Evolutionary conservation across 2,888 invertebrate species (phyloP).

Genomic region (Cabera pusaria): DNA sequence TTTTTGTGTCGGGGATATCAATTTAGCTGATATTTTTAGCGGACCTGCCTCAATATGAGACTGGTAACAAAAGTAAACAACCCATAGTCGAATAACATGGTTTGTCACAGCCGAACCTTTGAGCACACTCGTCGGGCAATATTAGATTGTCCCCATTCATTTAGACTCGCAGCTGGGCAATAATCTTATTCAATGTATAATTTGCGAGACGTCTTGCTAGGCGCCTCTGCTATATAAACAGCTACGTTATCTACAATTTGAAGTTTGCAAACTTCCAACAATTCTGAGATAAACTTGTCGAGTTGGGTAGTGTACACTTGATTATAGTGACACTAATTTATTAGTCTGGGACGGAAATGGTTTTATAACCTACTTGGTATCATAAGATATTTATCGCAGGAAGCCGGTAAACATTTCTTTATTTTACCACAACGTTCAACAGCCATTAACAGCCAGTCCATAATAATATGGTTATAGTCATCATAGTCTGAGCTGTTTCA

Average conservation of each 20-base stretch:
- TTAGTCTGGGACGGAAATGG: constrained; percentile 15
- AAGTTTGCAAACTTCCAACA: constrained; percentile 22
- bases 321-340: constrained; percentile 17
- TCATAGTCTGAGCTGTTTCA: too few species aligned
- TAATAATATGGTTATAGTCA: too few species aligned
- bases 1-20: too few species aligned
- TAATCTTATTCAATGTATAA: constrained; percentile 17
- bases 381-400: constrained; percentile 10
- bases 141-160: constrained; percentile 9
- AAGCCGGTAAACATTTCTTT: constrained; percentile 5
- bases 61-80: too few species aligned
- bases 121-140: not conserved
- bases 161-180: constrained; percentile 12
- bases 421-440: too few species aligned
- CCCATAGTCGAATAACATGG: not conserved
- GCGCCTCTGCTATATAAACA: constrained; percentile 18
- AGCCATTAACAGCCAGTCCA: too few species aligned
- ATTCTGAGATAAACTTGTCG: constrained; percentile 19
- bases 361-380: constrained; percentile 13
- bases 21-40: too few species aligned
- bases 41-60: too few species aligned
- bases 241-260: constrained; percentile 17
- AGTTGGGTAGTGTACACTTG: constrained; percentile 15
- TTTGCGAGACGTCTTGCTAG: constrained; percentile 12
- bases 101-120: not conserved